phyloP scores from a whole-genome alignment of 2,113 vertebrate genomes.

The Parotia lawesii region DNA sequence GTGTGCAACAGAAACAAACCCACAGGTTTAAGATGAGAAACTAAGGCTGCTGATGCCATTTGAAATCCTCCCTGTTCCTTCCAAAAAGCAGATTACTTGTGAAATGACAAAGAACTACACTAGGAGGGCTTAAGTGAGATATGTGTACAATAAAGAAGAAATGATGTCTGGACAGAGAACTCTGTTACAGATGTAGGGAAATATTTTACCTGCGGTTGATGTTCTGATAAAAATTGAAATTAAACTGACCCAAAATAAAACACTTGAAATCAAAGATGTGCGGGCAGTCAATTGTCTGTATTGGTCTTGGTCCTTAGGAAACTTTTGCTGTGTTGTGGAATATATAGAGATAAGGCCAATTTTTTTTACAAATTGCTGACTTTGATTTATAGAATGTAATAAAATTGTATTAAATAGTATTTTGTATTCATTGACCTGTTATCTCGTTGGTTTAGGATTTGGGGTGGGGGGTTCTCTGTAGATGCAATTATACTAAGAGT shows the following conservation, averaged over 20 bases:
- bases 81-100: not conserved
- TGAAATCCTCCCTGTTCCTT: not conserved
- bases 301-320: not conserved
- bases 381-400: not conserved
- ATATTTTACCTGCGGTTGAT: not conserved
- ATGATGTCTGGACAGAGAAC: not conserved
- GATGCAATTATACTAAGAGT: not conserved
- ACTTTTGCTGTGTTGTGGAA: not conserved
- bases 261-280: not conserved
- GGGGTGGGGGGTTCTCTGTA: not conserved
- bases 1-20: not conserved
- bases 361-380: not conserved
- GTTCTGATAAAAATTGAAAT: not conserved
- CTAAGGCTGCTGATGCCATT: not conserved
- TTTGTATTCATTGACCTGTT: not conserved
- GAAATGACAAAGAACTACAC: not conserved
- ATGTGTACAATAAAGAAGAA: not conserved
- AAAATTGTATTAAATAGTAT: not conserved
- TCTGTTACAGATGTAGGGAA: not conserved
- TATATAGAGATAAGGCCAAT: not conserved
- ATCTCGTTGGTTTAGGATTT: not conserved
- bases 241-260: not conserved
- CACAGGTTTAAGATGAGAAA: not conserved
- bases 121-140: not conserved
- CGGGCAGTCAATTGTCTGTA: not conserved